Percentiles rank a stretch among this genome's conserved stretches.
Evolutionary conservation across 92 coral and sea anemone species (phyloP).

Genomic region (Phymanthus crucifer): DNA sequence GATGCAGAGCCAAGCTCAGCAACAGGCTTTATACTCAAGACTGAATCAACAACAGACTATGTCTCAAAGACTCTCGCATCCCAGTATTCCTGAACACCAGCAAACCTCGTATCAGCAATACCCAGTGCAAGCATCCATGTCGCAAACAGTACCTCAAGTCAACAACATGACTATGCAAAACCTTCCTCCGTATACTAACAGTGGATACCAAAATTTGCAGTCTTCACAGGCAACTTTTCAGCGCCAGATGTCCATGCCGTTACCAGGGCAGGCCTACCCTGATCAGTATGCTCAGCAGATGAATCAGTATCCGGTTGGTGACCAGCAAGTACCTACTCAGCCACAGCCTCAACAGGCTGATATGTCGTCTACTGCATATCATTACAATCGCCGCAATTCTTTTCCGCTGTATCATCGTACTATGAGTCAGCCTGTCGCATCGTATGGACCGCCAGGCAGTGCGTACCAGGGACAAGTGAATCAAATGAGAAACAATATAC

Average conservation of each 20-base stretch:
- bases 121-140: conserved; percentile 35
- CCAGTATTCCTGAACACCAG: conserved; percentile 40
- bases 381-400: conserved; percentile 74
- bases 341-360: conserved; percentile 28
- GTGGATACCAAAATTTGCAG: conserved; percentile 44
- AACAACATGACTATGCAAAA: conserved; percentile 39
- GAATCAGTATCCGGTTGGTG: conserved; percentile 36
- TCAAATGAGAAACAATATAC: conserved; percentile 38
- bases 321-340: conserved; percentile 35
- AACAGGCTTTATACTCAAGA: conserved; percentile 33
- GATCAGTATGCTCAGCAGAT: conserved; percentile 43
- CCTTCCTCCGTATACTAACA: conserved; percentile 38
- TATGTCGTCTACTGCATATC: conserved; percentile 29
- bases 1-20: conserved; percentile 40
- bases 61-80: conserved; percentile 43
- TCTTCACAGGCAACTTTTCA: conserved; percentile 49
- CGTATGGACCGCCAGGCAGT: conserved; percentile 31
- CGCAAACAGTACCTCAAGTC: conserved; percentile 47
- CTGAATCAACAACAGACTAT: conserved; percentile 20
- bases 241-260: conserved; percentile 80
- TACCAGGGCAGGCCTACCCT: conserved; percentile 28
- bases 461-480: conserved; percentile 26
- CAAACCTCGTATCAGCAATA: conserved; percentile 37
- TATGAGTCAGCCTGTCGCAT: conserved; percentile 55
- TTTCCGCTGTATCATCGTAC: conserved; percentile 75